These are phyloP conservation scores for Xestia rhomboidea DNA, from an alignment of 2,888 invertebrate genomes.

Conservation along the genomic window DNA sequence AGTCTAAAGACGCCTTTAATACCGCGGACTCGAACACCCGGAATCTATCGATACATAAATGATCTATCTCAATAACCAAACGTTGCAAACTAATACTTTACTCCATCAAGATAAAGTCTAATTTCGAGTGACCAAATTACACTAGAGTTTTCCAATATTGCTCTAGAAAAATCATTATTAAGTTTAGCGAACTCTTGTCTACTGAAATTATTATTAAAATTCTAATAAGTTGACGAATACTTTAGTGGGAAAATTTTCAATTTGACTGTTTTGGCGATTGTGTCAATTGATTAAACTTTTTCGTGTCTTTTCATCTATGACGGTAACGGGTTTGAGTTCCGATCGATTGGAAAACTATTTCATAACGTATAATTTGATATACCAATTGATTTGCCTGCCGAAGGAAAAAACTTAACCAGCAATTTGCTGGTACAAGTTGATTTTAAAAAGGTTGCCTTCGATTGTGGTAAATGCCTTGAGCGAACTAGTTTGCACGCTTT, in stretches of 20 bases:
- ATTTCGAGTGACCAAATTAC: constrained; percentile 31
- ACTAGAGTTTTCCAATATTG: constrained; percentile 69
- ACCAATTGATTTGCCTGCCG: constrained; percentile 8
- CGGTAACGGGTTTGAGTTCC: constrained; percentile 49
- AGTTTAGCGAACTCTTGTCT: constrained; percentile 71
- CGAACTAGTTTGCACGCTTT: constrained; percentile 39
- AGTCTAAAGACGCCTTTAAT: constrained; percentile 88
- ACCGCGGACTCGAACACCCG: constrained; percentile 77
- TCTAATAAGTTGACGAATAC: constrained; percentile 62
- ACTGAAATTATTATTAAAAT: constrained; percentile 70
- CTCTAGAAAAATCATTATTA: constrained; percentile 74
- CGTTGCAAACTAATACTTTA: constrained; percentile 64
- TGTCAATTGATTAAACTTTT: constrained; percentile 59
- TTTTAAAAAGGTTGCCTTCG: constrained; percentile 27
- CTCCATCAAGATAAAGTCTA: constrained; percentile 45
- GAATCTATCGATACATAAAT: constrained; percentile 73
- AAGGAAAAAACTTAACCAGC: constrained; percentile 8
- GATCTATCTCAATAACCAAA: constrained; percentile 68
- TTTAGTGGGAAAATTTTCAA: constrained; percentile 68
- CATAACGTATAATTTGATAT: constrained; percentile 26
- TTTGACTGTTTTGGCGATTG: constrained; percentile 50
- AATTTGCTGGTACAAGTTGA: constrained; percentile 5
- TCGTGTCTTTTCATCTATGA: constrained; percentile 51
- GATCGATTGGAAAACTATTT: constrained; percentile 45
- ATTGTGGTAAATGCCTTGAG: constrained; percentile 38